Percentiles rank a stretch among this genome's conserved stretches.
phyloP scores from a whole-genome alignment of 2,113 vertebrate species.

The Thymallus thymallus region DNA sequence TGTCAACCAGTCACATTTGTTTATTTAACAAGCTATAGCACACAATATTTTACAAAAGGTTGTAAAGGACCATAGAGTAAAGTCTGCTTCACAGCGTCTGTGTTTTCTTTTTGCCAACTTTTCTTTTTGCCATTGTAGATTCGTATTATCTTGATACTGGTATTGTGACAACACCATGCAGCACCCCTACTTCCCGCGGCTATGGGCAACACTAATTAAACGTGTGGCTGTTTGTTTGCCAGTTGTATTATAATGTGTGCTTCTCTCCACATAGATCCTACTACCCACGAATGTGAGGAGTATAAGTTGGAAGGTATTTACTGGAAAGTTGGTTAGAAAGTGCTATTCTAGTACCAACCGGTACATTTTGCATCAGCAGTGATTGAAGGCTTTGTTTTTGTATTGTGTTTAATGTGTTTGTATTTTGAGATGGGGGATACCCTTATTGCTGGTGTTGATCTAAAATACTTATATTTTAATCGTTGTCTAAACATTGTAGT shows the following conservation, averaged over 20 bases:
- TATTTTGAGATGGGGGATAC: constrained; percentile 1
- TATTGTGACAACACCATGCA: too few species aligned
- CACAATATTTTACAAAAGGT: too few species aligned
- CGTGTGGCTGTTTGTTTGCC: neutral
- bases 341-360: neutral
- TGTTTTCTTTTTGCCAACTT: too few species aligned
- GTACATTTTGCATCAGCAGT: constrained; percentile 34
- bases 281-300: constrained; percentile 73
- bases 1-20: too few species aligned
- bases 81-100: too few species aligned
- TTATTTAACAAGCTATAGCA: too few species aligned
- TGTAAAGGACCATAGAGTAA: too few species aligned
- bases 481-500: neutral
- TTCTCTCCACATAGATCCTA: constrained; percentile 75
- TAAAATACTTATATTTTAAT: neutral
- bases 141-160: too few species aligned
- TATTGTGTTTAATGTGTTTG: constrained; percentile 14
- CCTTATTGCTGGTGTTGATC: neutral
- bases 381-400: constrained; percentile 16
- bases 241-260: constrained; percentile 52
- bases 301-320: constrained; percentile 80
- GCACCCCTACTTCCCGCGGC: too few species aligned
- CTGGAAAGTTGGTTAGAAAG: constrained; percentile 37
- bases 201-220: too few species aligned
- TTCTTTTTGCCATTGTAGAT: too few species aligned